Evolutionary conservation across 2,797 vertebrate genomes (phyloP).

Genomic region (Oreochromis grahami): DNA sequence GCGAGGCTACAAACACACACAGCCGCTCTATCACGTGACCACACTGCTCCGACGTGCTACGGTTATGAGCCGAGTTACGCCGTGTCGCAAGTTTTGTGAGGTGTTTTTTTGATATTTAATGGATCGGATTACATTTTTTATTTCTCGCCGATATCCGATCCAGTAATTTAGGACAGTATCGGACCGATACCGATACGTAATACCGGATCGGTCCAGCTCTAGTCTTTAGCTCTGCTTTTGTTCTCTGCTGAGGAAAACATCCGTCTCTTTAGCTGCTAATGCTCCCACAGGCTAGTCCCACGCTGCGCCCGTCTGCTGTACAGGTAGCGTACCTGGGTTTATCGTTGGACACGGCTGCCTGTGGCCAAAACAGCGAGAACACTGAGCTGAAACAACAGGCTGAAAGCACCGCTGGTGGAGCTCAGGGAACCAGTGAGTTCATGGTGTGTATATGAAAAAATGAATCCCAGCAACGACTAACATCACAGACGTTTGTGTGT

Average conservation of each 20-base stretch:
- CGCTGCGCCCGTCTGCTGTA: background rate
- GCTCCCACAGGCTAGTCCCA: fast-evolving
- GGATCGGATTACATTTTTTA: too few relatives aligned
- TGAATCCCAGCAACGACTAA: background rate
- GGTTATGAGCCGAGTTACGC: too few relatives aligned
- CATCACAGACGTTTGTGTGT: fast-evolving
- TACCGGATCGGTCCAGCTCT: too few relatives aligned
- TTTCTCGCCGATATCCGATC: too few relatives aligned
- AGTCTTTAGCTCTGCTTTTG: background rate
- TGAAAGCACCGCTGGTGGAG: background rate
- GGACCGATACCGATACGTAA: too few relatives aligned
- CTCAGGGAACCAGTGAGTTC: background rate
- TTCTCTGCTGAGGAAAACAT: background rate
- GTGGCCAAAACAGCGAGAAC: background rate
- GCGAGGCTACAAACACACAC: too few relatives aligned
- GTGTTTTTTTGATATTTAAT: too few relatives aligned
- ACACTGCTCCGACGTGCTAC: too few relatives aligned
- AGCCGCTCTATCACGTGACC: too few relatives aligned
- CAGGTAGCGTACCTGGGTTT: background rate
- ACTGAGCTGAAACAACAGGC: background rate
- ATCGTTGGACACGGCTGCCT: background rate
- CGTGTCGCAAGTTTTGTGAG: too few relatives aligned
- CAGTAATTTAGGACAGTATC: too few relatives aligned
- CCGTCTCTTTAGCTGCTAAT: background rate
- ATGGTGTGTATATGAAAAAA: background rate